These are phyloP conservation scores for Hartigia nigra DNA, from an alignment of 2,888 invertebrate genomes.

Conservation along the genomic window DNA sequence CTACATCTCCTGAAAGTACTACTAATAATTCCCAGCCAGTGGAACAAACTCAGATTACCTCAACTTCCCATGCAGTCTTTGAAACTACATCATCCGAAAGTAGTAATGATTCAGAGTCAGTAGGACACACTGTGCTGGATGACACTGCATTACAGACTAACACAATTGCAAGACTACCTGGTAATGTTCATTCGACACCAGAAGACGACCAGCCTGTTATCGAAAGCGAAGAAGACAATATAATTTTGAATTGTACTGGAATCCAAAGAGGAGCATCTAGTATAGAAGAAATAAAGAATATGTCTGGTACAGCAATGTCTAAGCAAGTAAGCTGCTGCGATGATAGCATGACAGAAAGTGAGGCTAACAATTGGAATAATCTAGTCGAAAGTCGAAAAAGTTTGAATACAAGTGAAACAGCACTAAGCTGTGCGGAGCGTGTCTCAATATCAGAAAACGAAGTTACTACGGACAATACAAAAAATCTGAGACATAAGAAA, in stretches of 20 bases:
- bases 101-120: neutral
- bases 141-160: neutral
- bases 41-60: neutral
- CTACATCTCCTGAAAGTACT: neutral
- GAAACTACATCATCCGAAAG: neutral
- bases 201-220: neutral
- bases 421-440: neutral
- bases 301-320: constrained; percentile 23
- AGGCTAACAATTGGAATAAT: constrained; percentile 30
- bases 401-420: neutral
- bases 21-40: neutral
- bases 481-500: neutral
- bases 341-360: constrained; percentile 33
- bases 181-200: neutral
- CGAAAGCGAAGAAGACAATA: constrained; percentile 20
- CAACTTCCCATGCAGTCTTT: neutral
- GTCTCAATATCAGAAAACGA: constrained; percentile 12
- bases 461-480: neutral
- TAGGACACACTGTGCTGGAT: neutral
- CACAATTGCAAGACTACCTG: neutral
- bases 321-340: constrained; percentile 17
- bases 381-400: constrained; percentile 19
- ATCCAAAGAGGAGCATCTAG: constrained; percentile 38
- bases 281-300: constrained; percentile 43
- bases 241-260: constrained; percentile 49